Base-by-base conservation (phyloP, 92 coral and sea anemone species). In the Pocillopora meandrina region DNA sequence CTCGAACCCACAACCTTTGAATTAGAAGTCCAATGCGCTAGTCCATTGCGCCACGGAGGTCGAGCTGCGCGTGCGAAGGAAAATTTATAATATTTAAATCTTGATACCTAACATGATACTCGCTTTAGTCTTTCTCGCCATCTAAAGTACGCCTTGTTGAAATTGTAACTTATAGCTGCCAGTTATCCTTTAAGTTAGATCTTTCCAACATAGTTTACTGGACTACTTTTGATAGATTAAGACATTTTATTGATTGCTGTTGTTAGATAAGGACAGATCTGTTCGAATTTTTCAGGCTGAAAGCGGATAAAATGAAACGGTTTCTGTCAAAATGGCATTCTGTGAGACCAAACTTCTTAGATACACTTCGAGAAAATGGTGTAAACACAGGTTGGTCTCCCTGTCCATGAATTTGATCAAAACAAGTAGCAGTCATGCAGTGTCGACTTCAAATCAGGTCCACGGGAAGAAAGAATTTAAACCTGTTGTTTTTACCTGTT, bases 1-100 rank as follows among this genome's bases (percentile, higher is more conserved):
- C 98, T 94, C 98, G 98, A 94, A 94, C 98, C 98, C 98, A 94
- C 98, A 92, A 92, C 98, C 98, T 94, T 94, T 94, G 98, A 94
- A 94, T 94, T 94, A 94, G 98, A 92, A 92, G 98, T 94, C 98
- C 98, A 94, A 94, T 42, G 52, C 52, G 52, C 52, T 59, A 59
- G 26, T 7, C 70, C 70, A 65, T 42, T 65, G 70, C 70, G 70
- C 31, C 70, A 65, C 23, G 16, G 36, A 13, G 12, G 70, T 64
- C 16, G 5, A 64, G 26, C 69, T 64, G n/a, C 21, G 21, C 69
- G 5, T 14, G 11, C 12, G 6, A 64, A 1, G 69, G 16, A 31
- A 1, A 70, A 33, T 70, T 70, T 70, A 6, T 13, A 13, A 3
- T 33, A 70, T 35, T 2, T 33, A 70, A 70, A 70, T 2, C 12